Evolutionary conservation across 1,140 invertebrate species (phyloP).

Genomic region (Monochamus saltuarius): DNA sequence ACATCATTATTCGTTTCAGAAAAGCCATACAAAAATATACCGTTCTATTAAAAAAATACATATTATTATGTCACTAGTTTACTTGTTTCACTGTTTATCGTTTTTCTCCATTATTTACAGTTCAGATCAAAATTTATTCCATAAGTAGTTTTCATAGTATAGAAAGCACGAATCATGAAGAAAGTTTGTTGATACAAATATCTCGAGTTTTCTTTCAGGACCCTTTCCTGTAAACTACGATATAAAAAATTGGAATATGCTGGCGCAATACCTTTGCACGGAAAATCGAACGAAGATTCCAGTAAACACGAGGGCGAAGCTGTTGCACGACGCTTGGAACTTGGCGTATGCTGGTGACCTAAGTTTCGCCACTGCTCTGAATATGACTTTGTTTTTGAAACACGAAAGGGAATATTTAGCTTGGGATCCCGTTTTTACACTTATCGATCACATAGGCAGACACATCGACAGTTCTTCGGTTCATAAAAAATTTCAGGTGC

Average conservation of each 20-base stretch:
- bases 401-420: constrained; percentile 70
- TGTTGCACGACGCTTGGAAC: constrained; percentile 77
- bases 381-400: constrained; percentile 74
- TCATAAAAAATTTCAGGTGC: constrained; percentile 68
- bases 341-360: constrained; percentile 75
- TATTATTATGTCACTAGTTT: too few species aligned
- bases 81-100: too few species aligned
- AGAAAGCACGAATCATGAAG: constrained; percentile 3
- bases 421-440: constrained; percentile 76
- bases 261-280: constrained; percentile 64
- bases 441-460: constrained; percentile 74
- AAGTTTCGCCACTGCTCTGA: constrained; percentile 66
- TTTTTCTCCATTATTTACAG: too few species aligned
- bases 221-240: constrained; percentile 85
- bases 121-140: too few species aligned
- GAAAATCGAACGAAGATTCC: constrained; percentile 61
- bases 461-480: constrained; percentile 66
- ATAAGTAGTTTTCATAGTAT: too few species aligned
- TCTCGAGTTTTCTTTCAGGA: constrained; percentile 52
- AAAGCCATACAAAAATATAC: too few species aligned
- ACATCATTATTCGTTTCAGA: too few species aligned
- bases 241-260: constrained; percentile 71
- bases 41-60: too few species aligned
- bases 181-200: too few species aligned
- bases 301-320: constrained; percentile 69